phyloP scores from a whole-genome alignment of 2,113 vertebrate species.

The Ochotona princeps region DNA sequence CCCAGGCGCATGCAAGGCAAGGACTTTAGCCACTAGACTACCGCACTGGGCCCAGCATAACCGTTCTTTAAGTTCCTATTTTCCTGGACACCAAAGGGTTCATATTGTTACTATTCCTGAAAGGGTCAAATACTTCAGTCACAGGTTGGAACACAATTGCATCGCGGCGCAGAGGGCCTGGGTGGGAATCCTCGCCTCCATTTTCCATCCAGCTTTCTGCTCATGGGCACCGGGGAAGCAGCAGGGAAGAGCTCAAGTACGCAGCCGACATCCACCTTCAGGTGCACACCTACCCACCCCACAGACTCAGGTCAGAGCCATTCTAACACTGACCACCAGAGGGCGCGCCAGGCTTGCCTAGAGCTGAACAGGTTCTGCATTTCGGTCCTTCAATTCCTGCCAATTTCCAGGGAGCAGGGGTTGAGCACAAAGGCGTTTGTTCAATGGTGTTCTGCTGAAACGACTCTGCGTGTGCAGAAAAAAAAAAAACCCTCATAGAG shows the following conservation, averaged over 20 bases:
- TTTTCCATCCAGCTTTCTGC: no score
- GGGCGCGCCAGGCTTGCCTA: neutral
- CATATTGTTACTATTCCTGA: neutral
- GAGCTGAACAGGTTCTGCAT: neutral
- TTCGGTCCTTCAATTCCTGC: neutral
- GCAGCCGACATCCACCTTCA: no score
- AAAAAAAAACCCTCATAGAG: neutral
- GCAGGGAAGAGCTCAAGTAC: no score
- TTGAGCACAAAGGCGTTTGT: no score
- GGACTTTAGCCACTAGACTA: no score
- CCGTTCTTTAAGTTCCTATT: neutral
- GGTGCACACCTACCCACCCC: neutral
- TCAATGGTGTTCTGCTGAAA: neutral
- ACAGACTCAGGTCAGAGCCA: neutral
- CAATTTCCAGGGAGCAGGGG: neutral
- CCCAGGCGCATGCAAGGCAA: no score
- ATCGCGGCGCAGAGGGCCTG: no score
- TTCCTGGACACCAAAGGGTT: neutral
- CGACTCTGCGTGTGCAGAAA: neutral
- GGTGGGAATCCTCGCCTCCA: no score
- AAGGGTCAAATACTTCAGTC: no score
- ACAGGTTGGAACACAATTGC: no score
- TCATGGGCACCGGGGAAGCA: no score
- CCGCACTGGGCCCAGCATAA: neutral
- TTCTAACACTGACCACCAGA: slow-evolving; percentile 3